Evolutionary conservation across 2,113 vertebrate species (phyloP), one percentile per base, ranked within the genome.

Genomic region (Phocoena phocoena): DNA sequence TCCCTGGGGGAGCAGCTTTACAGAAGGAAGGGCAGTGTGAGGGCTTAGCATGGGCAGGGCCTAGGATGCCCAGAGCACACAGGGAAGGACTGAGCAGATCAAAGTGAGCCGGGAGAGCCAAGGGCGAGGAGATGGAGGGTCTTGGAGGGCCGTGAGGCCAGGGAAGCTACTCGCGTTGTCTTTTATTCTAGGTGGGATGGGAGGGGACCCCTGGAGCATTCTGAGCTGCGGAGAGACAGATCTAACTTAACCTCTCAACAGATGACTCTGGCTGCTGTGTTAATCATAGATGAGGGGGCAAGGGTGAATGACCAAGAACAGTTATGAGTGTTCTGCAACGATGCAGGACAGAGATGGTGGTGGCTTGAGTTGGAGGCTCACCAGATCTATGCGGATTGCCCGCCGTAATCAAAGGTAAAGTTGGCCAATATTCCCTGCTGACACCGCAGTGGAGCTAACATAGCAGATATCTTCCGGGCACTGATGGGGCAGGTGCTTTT

Each of bases 401-500:
- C 1, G 62, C 3, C 41, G 1, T 9, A 3, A 0, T 14, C 12
- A 0, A 41, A 63, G 88, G 25, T 0, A 13, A 10, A 58, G 31
- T 14, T 31, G 21, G 36, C n/a, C 18, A 3, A 0, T 1, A 4
- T 17, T 12, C 8, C 26, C 2, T 0, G 28, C 4, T 13, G 17
- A 5, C 3, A 1, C 21, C 0, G 10, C 2, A 1, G 0, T 12
- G 2, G 2, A 38, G 50, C 50, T n/a, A 8, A 18, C 58, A 6
- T 0, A 2, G 10, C 4, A 5, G 21, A 7, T 26, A 1, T 26
- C n/a, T 25, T 0, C 21, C 0, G 2, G 28, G 33, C 38, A 10
- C 41, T 0, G 21, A 21, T 0, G 18, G 8, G 38, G n/a, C 25
- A 10, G 21, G 31, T 28, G 26, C 38, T 74, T 25, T 5, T 1